phyloP scores from a whole-genome alignment of 2,888 invertebrate genomes.

The Hecatera dysodea region DNA sequence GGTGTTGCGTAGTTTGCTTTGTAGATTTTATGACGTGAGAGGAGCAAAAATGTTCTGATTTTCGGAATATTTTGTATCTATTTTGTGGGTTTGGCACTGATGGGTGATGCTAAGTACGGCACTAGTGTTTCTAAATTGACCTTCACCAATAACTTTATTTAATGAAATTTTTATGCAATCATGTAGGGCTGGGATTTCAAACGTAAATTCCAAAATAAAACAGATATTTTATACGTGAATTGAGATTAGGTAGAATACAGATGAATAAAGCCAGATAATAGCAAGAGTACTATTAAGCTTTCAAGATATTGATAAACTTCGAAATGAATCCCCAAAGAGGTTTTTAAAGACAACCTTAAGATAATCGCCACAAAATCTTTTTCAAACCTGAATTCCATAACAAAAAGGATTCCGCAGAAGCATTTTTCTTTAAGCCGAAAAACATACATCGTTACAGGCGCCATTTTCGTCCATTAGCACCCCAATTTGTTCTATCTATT shows the following conservation, averaged over 20 bases:
- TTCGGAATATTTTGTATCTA: not conserved
- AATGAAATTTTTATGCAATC: too few relatives aligned
- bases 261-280: too few relatives aligned
- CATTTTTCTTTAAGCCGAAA: conserved; percentile 12
- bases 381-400: not conserved
- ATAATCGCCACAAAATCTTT: not conserved
- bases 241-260: too few relatives aligned
- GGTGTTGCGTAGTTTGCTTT: conserved; percentile 23
- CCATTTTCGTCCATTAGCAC: conserved; percentile 48
- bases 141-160: too few relatives aligned
- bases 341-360: not conserved
- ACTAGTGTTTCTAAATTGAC: not conserved
- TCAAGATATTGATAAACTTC: too few relatives aligned
- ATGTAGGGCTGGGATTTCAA: too few relatives aligned
- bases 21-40: not conserved
- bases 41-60: not conserved
- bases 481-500: conserved; percentile 44
- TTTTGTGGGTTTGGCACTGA: not conserved
- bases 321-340: not conserved
- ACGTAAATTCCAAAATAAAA: too few relatives aligned
- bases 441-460: conserved; percentile 19
- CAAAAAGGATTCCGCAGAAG: conserved; percentile 15
- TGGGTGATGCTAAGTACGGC: not conserved
- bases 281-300: too few relatives aligned
- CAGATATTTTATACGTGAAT: too few relatives aligned